Base-by-base conservation (phyloP, 1,140 invertebrate species). In the Trichonephila clavipes region DNA sequence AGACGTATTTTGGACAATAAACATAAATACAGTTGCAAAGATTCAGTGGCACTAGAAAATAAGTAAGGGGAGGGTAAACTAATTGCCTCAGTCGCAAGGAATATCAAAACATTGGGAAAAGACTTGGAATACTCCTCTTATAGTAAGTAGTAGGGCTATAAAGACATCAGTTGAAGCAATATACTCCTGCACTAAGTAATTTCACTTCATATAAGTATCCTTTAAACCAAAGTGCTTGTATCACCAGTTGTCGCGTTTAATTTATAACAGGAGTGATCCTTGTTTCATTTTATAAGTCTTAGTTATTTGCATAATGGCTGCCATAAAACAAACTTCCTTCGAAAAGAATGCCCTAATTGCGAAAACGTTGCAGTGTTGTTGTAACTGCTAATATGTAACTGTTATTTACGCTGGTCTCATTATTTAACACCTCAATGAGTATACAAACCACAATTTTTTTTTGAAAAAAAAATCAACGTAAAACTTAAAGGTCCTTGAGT, bases 171-270 rank as follows among this genome's bases (percentile, higher is more conserved):
- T 51, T 58, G 44, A 77, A 58, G 88, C 64, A 89, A 89, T 89
- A 89, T 89, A 61, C 89, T 90, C 62, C 21, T 81, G 72, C 19
- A 59, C 69, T 90, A 59, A 88, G 87, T 88, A 88, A 61, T 82
- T 90, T 90, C 89, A 81, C 89, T 81, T 90, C 89, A 62, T 90
- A 90, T 81, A 90, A 90, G 89, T 90, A 90, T 90, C 89, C 59
- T 90, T 90, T 82, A 81, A 90, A 61, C 81, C 61, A n/a, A 85
- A 92, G 90, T 66, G 19, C 90, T 81, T 92, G 82, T 92, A 85
- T 92, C 59, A 34, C 81, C 90, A 85, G 90, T 92, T 92, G 59
- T 85, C 90, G 90, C 61, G 77, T 66, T 69, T 83, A 92, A 92
- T 92, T 92, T 92, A 92, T 64, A 81, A 28, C 72, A 51, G 24